phyloP scores from a whole-genome alignment of 1,140 invertebrate genomes.

The Diabrotica undecimpunctata region DNA sequence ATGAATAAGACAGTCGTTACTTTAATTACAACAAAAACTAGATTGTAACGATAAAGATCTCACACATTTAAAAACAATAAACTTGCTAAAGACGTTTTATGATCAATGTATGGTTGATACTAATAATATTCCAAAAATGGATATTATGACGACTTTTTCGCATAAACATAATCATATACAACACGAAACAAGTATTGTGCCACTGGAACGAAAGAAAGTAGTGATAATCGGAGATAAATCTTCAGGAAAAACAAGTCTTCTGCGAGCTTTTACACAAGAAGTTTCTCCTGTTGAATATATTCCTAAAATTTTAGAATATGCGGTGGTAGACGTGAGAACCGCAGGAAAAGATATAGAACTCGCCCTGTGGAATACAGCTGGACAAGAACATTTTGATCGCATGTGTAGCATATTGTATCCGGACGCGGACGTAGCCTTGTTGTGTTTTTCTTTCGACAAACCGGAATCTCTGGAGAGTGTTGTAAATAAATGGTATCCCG shows the following conservation, averaged over 20 bases:
- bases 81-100: no score
- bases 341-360: conserved; percentile 72
- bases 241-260: conserved; percentile 91
- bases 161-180: no score
- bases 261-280: conserved; percentile 84
- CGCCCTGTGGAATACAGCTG: conserved; percentile 89
- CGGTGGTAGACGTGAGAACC: conserved; percentile 67
- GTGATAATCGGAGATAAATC: conserved; percentile 49
- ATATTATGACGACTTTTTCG: no score
- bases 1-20: no score
- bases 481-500: conserved; percentile 85
- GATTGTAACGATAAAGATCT: no score
- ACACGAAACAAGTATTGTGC: no score
- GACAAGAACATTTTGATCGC: conserved; percentile 94
- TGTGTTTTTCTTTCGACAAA: conserved; percentile 31
- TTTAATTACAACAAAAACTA: no score
- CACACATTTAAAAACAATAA: no score
- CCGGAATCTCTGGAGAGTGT: conserved; percentile 83
- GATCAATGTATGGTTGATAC: no score
- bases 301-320: conserved; percentile 78
- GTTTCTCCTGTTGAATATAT: conserved; percentile 83
- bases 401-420: conserved; percentile 86
- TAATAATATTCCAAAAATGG: no score
- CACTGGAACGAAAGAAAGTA: conserved; percentile 30
- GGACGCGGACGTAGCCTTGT: conserved; percentile 39